phyloP scores from a whole-genome alignment of 2,113 vertebrate species.

The Peromyscus maniculatus region DNA sequence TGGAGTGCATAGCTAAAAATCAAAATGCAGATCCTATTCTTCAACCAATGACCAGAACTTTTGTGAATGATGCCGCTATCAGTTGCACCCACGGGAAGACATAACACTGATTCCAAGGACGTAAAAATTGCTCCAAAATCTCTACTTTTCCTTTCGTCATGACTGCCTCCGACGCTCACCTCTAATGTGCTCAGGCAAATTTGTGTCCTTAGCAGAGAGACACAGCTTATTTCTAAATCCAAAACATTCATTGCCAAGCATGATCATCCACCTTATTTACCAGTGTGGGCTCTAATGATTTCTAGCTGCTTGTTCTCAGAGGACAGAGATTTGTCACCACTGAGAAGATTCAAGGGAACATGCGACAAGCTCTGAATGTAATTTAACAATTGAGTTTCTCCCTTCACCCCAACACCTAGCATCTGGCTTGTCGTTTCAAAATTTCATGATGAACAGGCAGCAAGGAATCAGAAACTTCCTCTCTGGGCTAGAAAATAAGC shows the following conservation, averaged over 20 bases:
- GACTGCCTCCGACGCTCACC: conserved; percentile 35
- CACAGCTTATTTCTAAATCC: conserved; percentile 66
- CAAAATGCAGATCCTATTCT: conserved; percentile 7
- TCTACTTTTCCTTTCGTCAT: conserved; percentile 51
- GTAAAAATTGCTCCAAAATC: conserved; percentile 20
- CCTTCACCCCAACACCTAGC: conserved; percentile 46
- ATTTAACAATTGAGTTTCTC: conserved; percentile 59
- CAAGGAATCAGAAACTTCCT: neutral
- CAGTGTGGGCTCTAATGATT: conserved; percentile 64
- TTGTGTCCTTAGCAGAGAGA: conserved; percentile 48
- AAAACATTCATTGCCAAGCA: conserved; percentile 23
- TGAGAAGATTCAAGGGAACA: conserved; percentile 58
- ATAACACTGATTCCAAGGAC: conserved; percentile 1
- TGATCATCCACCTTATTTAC: conserved; percentile 58
- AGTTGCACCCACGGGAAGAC: neutral
- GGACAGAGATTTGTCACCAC: conserved; percentile 62
- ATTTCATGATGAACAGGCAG: conserved; percentile 35
- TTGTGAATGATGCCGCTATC: neutral
- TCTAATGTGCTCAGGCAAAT: conserved; percentile 47
- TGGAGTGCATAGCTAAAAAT: neutral
- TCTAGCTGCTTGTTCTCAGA: conserved; percentile 59
- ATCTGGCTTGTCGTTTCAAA: conserved; percentile 61
- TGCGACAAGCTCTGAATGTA: conserved; percentile 16
- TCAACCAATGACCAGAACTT: neutral
- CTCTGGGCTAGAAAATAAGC: neutral